Evolutionary conservation across 2,113 vertebrate species (phyloP), one percentile per base, ranked within the genome.

Genomic region (Mesembrinibis cayennensis): DNA sequence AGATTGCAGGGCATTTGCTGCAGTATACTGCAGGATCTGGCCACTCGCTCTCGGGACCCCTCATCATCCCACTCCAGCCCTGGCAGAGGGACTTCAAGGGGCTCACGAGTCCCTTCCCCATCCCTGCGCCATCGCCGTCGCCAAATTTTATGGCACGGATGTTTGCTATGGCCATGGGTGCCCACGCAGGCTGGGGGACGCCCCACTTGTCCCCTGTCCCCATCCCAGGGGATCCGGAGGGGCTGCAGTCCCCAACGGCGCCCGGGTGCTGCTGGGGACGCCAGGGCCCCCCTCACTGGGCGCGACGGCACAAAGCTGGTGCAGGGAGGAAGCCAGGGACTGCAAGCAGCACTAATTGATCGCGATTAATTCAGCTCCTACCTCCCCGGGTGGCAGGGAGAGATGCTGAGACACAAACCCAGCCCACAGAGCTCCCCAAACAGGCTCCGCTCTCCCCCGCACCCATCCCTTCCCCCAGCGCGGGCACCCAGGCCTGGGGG

Each of bases 321-420:
- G 96, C 96, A 94, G 95, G 92, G 95, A 95, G 92, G 95, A 38
- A 91, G 80, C 94, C 8, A 19, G 94, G 85, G 92, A 81, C 90
- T 89, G 95, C 87, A 70, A 97, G 94, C 96, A 96, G 95, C 96
- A 91, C 92, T 96, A 96, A 97, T 97, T 97, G 95, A 97, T 97
- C 13, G 82, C 88, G 52, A 97, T 96, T 97, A 97, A 97, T 96
- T 96, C 96, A 97, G 95, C 96, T 96, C 94, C 92, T 92, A 42
- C 94, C 95, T 94, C 96, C 94, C 93, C 38, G 87, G 92, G 95
- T 87, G 95, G 96, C 87, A 90, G 95, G 61, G 84, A 94, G 88
- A 90, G 94, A 91, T 85, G 92, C 95, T 91, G 92, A 96, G 95
- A 89, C 94, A 74, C 94, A 94, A 84, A 79, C 47, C 15, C 96